Base-by-base conservation (phyloP, 2,888 invertebrate species). In the Serrognathus titanus region DNA sequence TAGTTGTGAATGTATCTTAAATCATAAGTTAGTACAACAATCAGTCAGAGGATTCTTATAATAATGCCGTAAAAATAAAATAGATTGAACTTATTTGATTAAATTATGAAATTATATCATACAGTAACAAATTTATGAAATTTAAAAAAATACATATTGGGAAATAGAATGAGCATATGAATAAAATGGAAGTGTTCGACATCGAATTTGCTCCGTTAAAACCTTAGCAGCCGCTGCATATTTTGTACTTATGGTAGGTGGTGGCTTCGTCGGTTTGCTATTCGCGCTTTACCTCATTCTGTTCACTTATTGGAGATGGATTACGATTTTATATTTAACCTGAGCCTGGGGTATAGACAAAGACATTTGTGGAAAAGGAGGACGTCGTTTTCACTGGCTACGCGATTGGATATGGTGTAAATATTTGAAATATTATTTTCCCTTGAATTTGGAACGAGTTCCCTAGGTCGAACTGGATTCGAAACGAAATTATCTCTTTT, bases 1-100 rank as follows among this genome's bases (percentile, higher is more conserved):
- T 98, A 1, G 95, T 94, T 61, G 98, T 97, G 35, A 97, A 78
- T 0, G 98, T 99, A 7, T 97, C 94, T 88, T 71, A 55, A 61
- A 54, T 46, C 39, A 48, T 51, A 10, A 13, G 40, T 41, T 2
- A 8, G 9, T 31, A 35, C 11, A 11, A 46, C 39, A 37, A 36
- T 20, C 35, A 53, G 56, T 48, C 48, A 11, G 11, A 16, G 16
- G 16, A 16, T 16, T 16, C 16, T 16, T 16, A 16, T 16, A 16
- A 1, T 16, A 16, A 16, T 16, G 16, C 16, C 3, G 16, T 16
- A 16, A 16, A 16, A 16, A 16, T 16, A 16, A 2, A 38, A 38
- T 11, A 38, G 38, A n/a, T n/a, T n/a, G n/a, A n/a, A n/a, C n/a
- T n/a, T n/a, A n/a, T n/a, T n/a, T n/a, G n/a, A n/a, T n/a, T n/a